Evolutionary conservation across 2,888 invertebrate species (phyloP), one percentile per base, ranked within the genome.

Genomic region (Orthonevra nobilis): DNA sequence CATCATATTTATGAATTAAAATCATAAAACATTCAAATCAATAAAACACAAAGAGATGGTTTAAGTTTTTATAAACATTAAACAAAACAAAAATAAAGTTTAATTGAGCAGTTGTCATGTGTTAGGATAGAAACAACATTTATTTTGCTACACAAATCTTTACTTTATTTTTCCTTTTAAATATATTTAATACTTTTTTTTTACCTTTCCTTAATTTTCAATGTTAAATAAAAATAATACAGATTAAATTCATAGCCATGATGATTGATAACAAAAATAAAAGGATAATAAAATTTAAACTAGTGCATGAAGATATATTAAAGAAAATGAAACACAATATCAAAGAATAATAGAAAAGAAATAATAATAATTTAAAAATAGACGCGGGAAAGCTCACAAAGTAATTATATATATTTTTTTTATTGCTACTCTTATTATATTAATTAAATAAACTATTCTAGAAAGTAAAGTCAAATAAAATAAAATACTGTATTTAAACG

Each of bases 341-440:
- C 48, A 32, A 58, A 48, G n/a, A n/a, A n/a, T n/a, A n/a, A n/a
- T n/a, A n/a, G 7, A 52, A 50, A n/a, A 38, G 17, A 52, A 1
- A 28, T 10, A 30, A 42, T 20, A 54, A 68, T 68, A 34, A 61
- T 75, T 75, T 75, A 61, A 61, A 66, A 68, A 56, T 20, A 60
- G 77, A 77, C 77, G 70, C 70, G 70, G 64, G 40, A 77, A 15
- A 77, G 72, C 60, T 77, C 77, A 77, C 77, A 77, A 77, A 77
- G 70, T 77, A 66, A 77, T 54, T 72, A 70, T 77, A 77, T 77
- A n/a, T n/a, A n/a, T 23, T 23, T 77, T 77, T 77, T 77, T 70
- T 77, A 77, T 70, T 77, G 54, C 64, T 60, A 64, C 34, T 77
- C 64, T 58, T 64, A 46, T 61, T 61, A 66, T 66, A 70, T 52